These are phyloP conservation scores for Oikopleura albicans DNA, from an alignment of 23 tunicate species.

Conservation along the genomic window DNA sequence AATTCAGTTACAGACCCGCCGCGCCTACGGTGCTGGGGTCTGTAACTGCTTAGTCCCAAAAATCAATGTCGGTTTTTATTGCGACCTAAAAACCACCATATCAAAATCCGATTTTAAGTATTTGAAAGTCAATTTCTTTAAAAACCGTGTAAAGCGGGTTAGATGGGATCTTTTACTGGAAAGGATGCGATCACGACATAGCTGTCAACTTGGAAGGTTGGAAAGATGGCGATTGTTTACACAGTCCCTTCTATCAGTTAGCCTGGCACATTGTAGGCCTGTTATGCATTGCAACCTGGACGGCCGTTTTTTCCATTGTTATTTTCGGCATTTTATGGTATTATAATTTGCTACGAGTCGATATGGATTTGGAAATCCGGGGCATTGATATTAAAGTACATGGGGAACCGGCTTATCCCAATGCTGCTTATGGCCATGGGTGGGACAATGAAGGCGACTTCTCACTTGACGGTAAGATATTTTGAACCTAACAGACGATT, in stretches of 20 bases:
- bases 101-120: no score
- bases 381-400: slow-evolving; percentile 11
- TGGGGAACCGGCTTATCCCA: slow-evolving; percentile 16
- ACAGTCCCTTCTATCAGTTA: slow-evolving; percentile 6
- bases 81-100: no score
- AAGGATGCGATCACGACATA: neutral
- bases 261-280: slow-evolving; percentile 9
- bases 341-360: neutral
- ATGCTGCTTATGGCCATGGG: slow-evolving; percentile 15
- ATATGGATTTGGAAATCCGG: neutral
- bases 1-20: no score
- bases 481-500: neutral
- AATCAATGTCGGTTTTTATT: no score
- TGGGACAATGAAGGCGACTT: slow-evolving; percentile 16
- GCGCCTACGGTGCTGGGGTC: no score
- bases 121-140: no score
- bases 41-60: no score
- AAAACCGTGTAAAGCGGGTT: neutral
- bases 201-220: neutral
- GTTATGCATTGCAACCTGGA: neutral
- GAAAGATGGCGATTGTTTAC: neutral
- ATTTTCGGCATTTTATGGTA: neutral
- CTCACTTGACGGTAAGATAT: neutral
- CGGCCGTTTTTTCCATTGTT: neutral
- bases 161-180: slow-evolving; percentile 4